Conservation (phyloP, 1,140 invertebrate genomes). For the Hycleus phaleratus region DNA sequence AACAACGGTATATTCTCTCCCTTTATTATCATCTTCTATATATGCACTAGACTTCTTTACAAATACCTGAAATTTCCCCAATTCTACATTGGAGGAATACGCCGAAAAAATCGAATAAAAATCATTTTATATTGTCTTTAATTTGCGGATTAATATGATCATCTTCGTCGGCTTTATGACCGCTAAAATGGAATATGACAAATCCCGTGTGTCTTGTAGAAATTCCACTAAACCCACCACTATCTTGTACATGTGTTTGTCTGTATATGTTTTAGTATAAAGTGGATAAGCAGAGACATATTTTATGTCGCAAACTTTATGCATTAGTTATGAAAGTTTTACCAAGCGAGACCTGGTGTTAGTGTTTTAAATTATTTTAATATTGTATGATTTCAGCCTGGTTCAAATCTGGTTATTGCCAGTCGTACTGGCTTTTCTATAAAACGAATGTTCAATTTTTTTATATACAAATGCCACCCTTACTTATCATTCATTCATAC, state of each 20-base stretch:
- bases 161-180: not conserved
- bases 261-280: not conserved
- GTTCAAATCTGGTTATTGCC: conserved; percentile 26
- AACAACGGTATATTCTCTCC: conserved; percentile 8
- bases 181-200: conserved; percentile 23
- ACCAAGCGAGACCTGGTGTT: conserved; percentile 11
- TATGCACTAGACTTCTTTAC: not conserved
- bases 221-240: conserved; percentile 13
- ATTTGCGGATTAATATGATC: no score
- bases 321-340: conserved; percentile 29
- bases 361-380: conserved; percentile 32
- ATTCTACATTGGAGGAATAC: no score
- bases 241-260: conserved; percentile 1
- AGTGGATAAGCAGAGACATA: conserved; percentile 31
- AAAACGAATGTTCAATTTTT: no score
- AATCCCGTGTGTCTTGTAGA: conserved; percentile 23
- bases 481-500: no score
- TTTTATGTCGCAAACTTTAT: conserved; percentile 31
- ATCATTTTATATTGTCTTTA: no score
- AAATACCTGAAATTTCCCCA: not conserved
- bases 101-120: no score
- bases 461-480: no score
- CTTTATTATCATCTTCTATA: no score
- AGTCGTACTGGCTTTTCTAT: no score
- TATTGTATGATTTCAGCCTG: conserved; percentile 30